These are phyloP conservation scores for Bubo scandiacus DNA, from an alignment of 2,113 vertebrate species.

Conservation along the genomic window DNA sequence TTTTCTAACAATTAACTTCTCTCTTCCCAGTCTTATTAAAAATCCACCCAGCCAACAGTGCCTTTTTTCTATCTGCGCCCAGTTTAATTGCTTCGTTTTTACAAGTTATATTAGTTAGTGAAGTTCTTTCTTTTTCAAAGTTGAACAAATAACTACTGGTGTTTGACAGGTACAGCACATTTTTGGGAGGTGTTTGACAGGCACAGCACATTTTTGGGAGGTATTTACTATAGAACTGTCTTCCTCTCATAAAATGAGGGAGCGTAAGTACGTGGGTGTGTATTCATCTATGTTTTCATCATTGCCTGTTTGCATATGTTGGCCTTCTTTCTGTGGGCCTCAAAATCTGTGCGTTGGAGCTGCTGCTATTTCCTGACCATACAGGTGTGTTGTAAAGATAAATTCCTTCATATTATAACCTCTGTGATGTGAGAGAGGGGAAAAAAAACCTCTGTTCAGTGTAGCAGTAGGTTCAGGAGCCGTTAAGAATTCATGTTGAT, in stretches of 20 bases:
- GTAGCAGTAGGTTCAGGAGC: not conserved
- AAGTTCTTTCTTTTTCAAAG: not conserved
- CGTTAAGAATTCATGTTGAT: not conserved
- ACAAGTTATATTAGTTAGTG: not conserved
- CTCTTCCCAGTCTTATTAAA: not conserved
- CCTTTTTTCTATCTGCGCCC: not conserved
- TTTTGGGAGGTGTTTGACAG: not conserved
- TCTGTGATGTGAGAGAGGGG: not conserved
- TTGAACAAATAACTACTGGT: not conserved
- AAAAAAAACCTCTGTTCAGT: fast-evolving
- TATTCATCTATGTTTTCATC: not conserved
- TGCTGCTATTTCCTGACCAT: not conserved
- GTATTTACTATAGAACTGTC: not conserved
- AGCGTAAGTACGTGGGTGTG: not conserved
- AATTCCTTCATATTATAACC: not conserved
- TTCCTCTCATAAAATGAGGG: not conserved
- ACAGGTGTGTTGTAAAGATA: not conserved
- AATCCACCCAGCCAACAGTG: not conserved
- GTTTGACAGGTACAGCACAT: not conserved
- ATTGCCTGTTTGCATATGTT: not conserved
- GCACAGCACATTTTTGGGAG: not conserved
- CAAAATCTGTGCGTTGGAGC: not conserved
- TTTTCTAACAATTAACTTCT: not conserved
- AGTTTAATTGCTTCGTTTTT: not conserved
- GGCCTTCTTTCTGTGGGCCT: not conserved